phyloP scores from a whole-genome alignment of 2,113 vertebrate genomes.

The Bos javanicus region DNA sequence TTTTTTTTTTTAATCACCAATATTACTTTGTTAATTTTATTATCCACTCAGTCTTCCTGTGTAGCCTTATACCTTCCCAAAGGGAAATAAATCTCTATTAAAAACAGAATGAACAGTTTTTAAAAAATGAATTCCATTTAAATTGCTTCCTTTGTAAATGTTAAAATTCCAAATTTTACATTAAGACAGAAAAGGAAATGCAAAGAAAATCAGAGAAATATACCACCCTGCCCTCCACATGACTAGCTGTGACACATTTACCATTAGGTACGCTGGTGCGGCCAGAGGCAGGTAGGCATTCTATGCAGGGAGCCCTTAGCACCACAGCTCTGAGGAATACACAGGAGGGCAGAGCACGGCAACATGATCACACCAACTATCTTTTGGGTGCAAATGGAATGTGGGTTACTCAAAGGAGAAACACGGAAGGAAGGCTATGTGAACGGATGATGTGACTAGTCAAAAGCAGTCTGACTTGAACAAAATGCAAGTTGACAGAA shows the following conservation, averaged over 20 bases:
- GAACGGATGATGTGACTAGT: not conserved
- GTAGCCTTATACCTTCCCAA: not conserved
- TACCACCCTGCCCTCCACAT: not conserved
- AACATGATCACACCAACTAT: not conserved
- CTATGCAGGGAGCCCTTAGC: rapidly evolving
- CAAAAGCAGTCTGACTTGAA: not conserved
- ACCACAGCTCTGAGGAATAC: not conserved
- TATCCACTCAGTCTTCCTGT: not conserved
- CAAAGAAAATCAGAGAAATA: not conserved
- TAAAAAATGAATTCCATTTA: not conserved
- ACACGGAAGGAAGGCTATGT: not conserved
- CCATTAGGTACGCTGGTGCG: not conserved
- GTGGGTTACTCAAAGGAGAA: not conserved
- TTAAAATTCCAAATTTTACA: constrained; percentile 5
- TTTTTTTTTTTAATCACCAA: not conserved
- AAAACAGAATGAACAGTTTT: not conserved
- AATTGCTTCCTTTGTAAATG: not conserved
- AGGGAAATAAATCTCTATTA: not conserved
- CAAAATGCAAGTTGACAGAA: not conserved
- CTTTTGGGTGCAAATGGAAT: not conserved
- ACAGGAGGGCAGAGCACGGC: not conserved
- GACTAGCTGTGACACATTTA: rapidly evolving
- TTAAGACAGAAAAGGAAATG: not conserved
- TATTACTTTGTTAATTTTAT: not conserved
- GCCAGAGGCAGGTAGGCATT: not conserved